Evolutionary conservation across 1,140 invertebrate species (phyloP), one percentile per base, ranked within the genome.

Genomic region (Meloidogyne hapla): DNA sequence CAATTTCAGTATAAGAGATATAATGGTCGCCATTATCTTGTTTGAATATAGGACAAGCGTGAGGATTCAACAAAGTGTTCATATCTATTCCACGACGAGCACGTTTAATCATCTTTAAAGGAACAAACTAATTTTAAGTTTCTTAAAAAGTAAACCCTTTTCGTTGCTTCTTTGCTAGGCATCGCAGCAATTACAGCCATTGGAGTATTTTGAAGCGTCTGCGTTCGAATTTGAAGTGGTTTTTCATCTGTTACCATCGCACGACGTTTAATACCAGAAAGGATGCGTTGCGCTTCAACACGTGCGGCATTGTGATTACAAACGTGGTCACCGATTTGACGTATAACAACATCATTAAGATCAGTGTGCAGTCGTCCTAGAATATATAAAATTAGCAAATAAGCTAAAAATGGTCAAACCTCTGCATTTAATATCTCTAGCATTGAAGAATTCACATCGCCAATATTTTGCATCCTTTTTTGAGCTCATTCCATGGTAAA

Each of bases 381-480:
- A 45, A 18, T 26, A 69, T 0, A 21, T 15, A 26, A 45, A 13
- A 13, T 69, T 26, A n/a, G n/a, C n/a, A n/a, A n/a, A n/a, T n/a
- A 33, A 33, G 33, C 9, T 42, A 8, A 21, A 67, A 26, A 26
- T 25, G 10, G 8, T 15, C 1, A 18, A 56, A 70, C 69, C 69
- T 70, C 61, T 70, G 38, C 69, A 70, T 70, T 61, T 40, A 25
- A 70, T 61, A 28, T 70, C 38, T 26, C 38, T 45, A 6, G 69
- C 69, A 15, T 70, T 70, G n/a, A 61, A 70, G n/a, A 70, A 70
- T 15, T 70, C 69, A n/a, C 69, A 70, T 26, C 69, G 33, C 69
- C 69, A 70, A 8, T 56, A 70, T 45, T 70, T 70, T n/a, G 61
- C 38, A 45, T 70, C 69, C 25, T 61, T 26, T 15, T 45, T 56